Evolutionary conservation across 53 echinoderm and acorn worm genomes (phyloP).

Genomic region (Crossaster papposus): DNA sequence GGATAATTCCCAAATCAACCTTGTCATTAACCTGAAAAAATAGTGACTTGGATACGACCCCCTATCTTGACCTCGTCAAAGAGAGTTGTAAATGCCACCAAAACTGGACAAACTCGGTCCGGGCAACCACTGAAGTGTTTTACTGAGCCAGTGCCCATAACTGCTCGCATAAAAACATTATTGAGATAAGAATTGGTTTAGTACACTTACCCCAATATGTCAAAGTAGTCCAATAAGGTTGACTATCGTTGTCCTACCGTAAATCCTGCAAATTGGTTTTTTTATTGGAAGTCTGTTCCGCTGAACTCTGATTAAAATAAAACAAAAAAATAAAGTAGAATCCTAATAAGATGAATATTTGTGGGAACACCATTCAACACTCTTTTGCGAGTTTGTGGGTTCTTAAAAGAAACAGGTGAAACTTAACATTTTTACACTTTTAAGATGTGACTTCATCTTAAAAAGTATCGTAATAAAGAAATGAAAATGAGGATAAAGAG

Average conservation of each 20-base stretch:
- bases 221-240: background rate
- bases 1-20: background rate
- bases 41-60: conserved; percentile 2
- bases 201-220: conserved; percentile 23
- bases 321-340: too few relatives aligned
- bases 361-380: too few relatives aligned
- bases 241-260: background rate
- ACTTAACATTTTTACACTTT: too few relatives aligned
- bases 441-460: too few relatives aligned
- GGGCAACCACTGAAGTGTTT: conserved; percentile 32
- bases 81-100: conserved; percentile 31
- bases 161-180: background rate
- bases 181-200: background rate
- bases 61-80: conserved; percentile 32
- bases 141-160: background rate
- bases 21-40: conserved; percentile 20
- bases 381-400: too few relatives aligned
- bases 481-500: too few relatives aligned
- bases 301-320: too few relatives aligned
- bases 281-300: too few relatives aligned
- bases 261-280: background rate
- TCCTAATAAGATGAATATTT: too few relatives aligned
- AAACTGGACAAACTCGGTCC: background rate
- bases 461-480: too few relatives aligned
- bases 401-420: too few relatives aligned